Base-by-base conservation (phyloP, 1,140 invertebrate species). In the Phenacoccus solenopsis region DNA sequence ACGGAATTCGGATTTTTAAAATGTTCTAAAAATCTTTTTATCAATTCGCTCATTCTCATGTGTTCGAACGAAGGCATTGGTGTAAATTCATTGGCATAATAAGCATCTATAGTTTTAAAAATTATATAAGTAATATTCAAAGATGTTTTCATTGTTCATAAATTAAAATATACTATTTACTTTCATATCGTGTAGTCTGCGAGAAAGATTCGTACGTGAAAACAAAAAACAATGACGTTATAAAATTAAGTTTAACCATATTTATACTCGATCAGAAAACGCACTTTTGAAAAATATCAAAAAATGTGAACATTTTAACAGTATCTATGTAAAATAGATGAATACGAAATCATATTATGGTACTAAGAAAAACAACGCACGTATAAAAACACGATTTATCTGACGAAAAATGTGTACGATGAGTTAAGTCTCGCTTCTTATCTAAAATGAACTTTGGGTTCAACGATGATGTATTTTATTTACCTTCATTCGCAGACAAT, bases 1-100 rank as follows among this genome's bases (percentile, higher is more conserved):
- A 64, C 25, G 5, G 59, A 64, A 27, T 64, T 22, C 9, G 59
- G 59, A 64, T 64, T 64, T 16, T 64, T 64, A 22, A 64, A 64
- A 64, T 64, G 59, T 24, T 64, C 59, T 22, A 64, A 24, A 24
- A 64, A 27, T 9, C 21, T 27, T 24, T 64, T 64, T 3, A 64
- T 22, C 21, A 64, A 16, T 24, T 24, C 59, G 16, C 59, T 64
- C 38, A 49, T 49, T 49, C 20, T 49, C 3, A n/a, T n/a, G 4
- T 49, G 13, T 9, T 49, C 38, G 5, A 49, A 9, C 16, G 38
- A 49, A n/a, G 16, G 16, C 16, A n/a, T 49, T n/a, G 13, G 38
- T 9, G 16, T n/a, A n/a, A n/a, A n/a, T n/a, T n/a, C n/a, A n/a
- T n/a, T n/a, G n/a, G n/a, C n/a, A n/a, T n/a, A n/a, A n/a, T n/a